Evolutionary conservation across 2,797 vertebrate genomes (phyloP), one percentile per base, ranked within the genome.

Genomic region (Galagoides demidoff): DNA sequence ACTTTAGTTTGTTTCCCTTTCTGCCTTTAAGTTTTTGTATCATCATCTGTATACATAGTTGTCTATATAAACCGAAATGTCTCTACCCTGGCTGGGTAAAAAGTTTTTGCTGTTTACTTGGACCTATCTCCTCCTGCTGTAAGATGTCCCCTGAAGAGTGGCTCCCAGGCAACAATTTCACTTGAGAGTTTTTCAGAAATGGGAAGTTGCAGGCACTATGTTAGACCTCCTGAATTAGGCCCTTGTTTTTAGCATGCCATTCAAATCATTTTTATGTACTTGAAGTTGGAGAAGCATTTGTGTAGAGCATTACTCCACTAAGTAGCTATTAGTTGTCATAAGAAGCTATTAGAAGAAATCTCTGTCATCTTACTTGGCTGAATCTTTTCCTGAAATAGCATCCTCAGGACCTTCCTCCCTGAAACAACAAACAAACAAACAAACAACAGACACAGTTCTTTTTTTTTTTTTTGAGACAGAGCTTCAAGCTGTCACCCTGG

Each of bases 111-210:
- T 66, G 0, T 68, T 64, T 31, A 29, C 31, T 74, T 61, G 23
- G 22, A n/a, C n/a, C 31, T 22, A 61, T 22, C 5, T 23, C 7
- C 11, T 92, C 29, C 55, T 78, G 31, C 8, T 3, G 66, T n/a
- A 85, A 2, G 84, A 4, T 45, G 19, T 61, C 19, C 23, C 45
- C 70, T 86, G 14, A 85, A 82, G 23, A 74, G 78, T 52, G 34
- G 16, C 66, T 86, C 7, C 6, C 25, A 82, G 73, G 73, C 31
- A 73, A 64, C 43, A 45, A 25, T 66, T 34, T 64, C 57, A 59
- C 29, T 70, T 82, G 81, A 90, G 39, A 70, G 13, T 2, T 25
- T 91, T 64, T 70, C 79, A 84, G 59, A 93, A 96, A 94, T 73
- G 27, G 25, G 12, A 64, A 89, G 12, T 61, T 5, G 25, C 4